A percentile compares a stretch with the other conserved stretches of the same genome.
Conservation (phyloP, 1,140 invertebrate genomes). For the Orussus abietinus region DNA sequence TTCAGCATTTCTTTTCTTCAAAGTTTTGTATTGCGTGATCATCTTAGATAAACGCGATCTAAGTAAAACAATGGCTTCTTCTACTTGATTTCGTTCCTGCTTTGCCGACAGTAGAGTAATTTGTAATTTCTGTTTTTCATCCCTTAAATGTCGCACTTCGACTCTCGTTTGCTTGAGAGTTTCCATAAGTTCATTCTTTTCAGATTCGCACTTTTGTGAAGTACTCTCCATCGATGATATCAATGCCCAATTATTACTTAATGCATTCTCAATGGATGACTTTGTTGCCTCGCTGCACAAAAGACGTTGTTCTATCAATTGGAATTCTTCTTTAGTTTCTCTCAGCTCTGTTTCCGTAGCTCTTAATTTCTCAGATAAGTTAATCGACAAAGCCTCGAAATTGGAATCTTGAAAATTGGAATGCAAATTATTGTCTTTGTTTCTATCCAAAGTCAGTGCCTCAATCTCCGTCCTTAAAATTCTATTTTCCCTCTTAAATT, state of each 20-base stretch:
- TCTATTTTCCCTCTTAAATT: slow-evolving; percentile 26
- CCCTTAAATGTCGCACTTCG: slow-evolving; percentile 25
- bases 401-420: not conserved
- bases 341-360: slow-evolving; percentile 25
- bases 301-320: slow-evolving; percentile 26
- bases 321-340: slow-evolving; percentile 21
- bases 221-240: slow-evolving; percentile 27
- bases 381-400: slow-evolving; percentile 7
- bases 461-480: slow-evolving; percentile 21
- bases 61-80: slow-evolving; percentile 34
- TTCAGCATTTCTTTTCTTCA: slow-evolving; percentile 35
- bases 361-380: slow-evolving; percentile 25
- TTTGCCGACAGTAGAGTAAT: slow-evolving; percentile 27
- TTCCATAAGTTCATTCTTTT: slow-evolving; percentile 24
- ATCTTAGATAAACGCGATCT: slow-evolving; percentile 35
- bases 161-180: slow-evolving; percentile 13
- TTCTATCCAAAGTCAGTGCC: slow-evolving; percentile 13
- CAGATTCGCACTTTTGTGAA: slow-evolving; percentile 21
- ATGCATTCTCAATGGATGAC: slow-evolving; percentile 20
- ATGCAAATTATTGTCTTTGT: slow-evolving; percentile 1
- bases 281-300: slow-evolving; percentile 21
- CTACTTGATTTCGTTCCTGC: slow-evolving; percentile 38
- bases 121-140: slow-evolving; percentile 31
- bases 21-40: slow-evolving; percentile 38
- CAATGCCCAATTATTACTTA: slow-evolving; percentile 21